Base-by-base conservation (phyloP, 2,888 invertebrate species). In the Noctua janthina region DNA sequence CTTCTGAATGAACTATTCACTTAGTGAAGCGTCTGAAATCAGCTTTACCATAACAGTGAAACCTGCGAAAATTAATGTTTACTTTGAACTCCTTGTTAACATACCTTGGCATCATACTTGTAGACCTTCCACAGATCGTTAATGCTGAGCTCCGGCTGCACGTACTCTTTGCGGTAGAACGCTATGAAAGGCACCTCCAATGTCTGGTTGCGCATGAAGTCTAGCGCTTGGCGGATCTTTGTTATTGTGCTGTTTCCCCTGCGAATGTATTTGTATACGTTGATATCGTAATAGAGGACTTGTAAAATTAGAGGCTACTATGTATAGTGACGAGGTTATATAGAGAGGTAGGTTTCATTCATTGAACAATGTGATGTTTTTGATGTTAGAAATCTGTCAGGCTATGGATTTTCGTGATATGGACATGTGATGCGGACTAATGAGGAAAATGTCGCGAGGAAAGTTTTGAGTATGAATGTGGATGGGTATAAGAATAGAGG, bases 51-150 rank as follows among this genome's bases (percentile, higher is more conserved):
- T 59, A 13, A n/a, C 3, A 59, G n/a, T n/a, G 67, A 17, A 69
- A 20, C 6, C 15, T 62, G 23, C 10, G 8, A 29, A 1, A n/a
- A 20, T 17, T 2, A 13, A 39, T 17, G 2, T 66, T 23, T 77
- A 46, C 6, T 62, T n/a, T n/a, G 23, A 29, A 23, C 62, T 39
- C 7, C 4, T n/a, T 79, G 35, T 49, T 46, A 7, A 84, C 87
- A 88, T 92, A 98, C 98, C 97, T 99, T 99, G 76, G 99, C 99
- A 94, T 99, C 99, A 94, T 97, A 99, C 92, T 98, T 98, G 96
- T 99, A 99, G n/a, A 99, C 98, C 93, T 98, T 99, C 99, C 99
- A 99, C 54, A 99, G 96, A 93, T 99, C 99, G 91, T 99, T 99
- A 76, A 99, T 99, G 89, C 98, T 99, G 43, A 99, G 96, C 92